phyloP scores from a whole-genome alignment of 2,888 invertebrate genomes.

The Rhopalosiphum nymphaeae region DNA sequence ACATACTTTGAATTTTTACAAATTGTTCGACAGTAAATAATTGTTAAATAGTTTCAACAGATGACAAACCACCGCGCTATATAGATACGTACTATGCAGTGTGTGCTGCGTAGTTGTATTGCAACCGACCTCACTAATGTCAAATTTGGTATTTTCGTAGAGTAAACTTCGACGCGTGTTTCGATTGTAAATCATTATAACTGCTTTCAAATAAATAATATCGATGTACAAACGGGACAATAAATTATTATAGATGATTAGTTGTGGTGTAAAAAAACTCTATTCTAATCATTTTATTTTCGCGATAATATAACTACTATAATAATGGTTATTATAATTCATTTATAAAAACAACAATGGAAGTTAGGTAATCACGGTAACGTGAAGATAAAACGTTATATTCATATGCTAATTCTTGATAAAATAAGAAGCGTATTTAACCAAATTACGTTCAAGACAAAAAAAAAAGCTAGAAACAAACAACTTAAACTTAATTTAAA shows the following conservation, averaged over 20 bases:
- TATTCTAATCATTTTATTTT: not conserved
- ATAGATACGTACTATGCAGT: not conserved
- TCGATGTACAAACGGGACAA: not conserved
- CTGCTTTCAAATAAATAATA: not conserved
- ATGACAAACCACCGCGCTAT: not conserved
- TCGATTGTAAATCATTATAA: not conserved
- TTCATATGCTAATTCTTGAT: conserved; percentile 39
- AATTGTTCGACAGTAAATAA: not conserved
- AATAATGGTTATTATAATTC: not conserved
- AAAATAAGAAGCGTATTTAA: conserved; percentile 4
- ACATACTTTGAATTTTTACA: conserved; percentile 6
- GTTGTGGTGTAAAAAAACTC: not conserved
- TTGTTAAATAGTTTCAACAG: conserved; percentile 14
- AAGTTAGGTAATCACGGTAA: not conserved
- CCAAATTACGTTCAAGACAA: not conserved
- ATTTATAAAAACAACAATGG: conserved; percentile 3
- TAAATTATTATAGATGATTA: not conserved
- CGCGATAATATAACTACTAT: not conserved
- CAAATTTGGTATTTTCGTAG: not conserved
- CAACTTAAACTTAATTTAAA: not conserved
- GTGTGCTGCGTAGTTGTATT: not conserved
- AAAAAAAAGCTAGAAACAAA: not conserved
- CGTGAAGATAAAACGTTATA: not conserved
- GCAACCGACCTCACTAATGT: not conserved
- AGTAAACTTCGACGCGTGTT: not conserved